Evolutionary conservation across 1,140 invertebrate species (phyloP).

Genomic region (Drosophila mauritiana): DNA sequence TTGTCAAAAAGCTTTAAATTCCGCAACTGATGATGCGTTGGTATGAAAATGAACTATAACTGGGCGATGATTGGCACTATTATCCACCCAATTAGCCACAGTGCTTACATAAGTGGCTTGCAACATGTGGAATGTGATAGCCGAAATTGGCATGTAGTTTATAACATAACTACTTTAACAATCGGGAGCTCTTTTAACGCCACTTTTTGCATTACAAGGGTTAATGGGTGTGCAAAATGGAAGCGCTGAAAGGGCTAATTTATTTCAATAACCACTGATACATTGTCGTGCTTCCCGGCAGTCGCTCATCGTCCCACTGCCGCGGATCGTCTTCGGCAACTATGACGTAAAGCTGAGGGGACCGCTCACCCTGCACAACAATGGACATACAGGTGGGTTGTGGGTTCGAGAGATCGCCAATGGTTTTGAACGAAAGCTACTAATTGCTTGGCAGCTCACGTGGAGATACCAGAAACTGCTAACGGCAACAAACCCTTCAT

Average conservation of each 20-base stretch:
- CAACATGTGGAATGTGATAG: conserved; percentile 1
- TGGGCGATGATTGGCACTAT: not conserved
- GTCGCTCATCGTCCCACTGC: conserved; percentile 87
- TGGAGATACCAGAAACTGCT: conserved; percentile 85
- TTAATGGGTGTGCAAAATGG: conserved; percentile 26
- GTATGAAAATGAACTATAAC: not conserved
- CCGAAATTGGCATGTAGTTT: conserved; percentile 19
- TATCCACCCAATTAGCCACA: not conserved
- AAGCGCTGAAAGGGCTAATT: conserved; percentile 6
- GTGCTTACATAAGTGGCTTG: conserved; percentile 10
- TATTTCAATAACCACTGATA: conserved; percentile 39
- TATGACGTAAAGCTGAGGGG: conserved; percentile 87
- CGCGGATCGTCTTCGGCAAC: conserved; percentile 88
- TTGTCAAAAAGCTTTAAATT: not conserved
- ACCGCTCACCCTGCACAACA: conserved; percentile 87
- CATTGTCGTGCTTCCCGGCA: conserved; percentile 81
- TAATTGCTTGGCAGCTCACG: conserved; percentile 68
- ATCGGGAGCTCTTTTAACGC: conserved; percentile 35
- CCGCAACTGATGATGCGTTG: not conserved
- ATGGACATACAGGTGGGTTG: conserved; percentile 88
- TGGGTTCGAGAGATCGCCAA: not conserved
- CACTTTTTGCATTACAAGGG: conserved; percentile 43
- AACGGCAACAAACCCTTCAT: conserved; percentile 87
- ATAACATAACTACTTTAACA: not conserved
- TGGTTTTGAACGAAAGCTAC: not conserved